phyloP scores from a whole-genome alignment of 1,140 invertebrate species.

The Sycophila sp. region DNA sequence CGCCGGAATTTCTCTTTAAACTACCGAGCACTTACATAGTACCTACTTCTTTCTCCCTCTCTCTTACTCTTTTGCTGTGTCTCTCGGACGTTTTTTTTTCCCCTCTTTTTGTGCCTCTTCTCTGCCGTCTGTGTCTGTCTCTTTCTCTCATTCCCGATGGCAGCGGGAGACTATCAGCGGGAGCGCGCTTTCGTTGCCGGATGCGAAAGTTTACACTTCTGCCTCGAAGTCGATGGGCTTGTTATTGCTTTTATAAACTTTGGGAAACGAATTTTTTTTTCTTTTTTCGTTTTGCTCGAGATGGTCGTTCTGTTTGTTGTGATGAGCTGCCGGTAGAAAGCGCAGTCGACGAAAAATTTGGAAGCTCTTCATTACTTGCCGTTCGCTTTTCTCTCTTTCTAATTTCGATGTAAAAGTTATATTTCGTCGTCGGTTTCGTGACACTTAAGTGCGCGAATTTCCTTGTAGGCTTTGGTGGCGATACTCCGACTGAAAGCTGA shows the following conservation, averaged over 20 bases:
- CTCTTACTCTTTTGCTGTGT: background rate
- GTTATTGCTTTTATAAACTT: slow-evolving; percentile 15
- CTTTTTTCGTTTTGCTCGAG: too few relatives aligned
- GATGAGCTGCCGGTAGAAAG: too few relatives aligned
- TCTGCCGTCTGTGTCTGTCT: background rate
- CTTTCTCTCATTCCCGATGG: background rate
- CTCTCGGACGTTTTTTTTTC: background rate
- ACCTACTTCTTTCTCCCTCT: background rate
- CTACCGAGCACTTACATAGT: background rate
- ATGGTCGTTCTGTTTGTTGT: too few relatives aligned
- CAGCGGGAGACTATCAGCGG: background rate
- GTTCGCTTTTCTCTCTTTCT: too few relatives aligned
- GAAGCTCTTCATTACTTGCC: too few relatives aligned
- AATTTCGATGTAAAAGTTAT: too few relatives aligned
- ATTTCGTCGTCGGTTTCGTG: too few relatives aligned
- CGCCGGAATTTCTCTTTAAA: slow-evolving; percentile 10
- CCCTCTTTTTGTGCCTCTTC: background rate
- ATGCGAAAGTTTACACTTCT: slow-evolving; percentile 13
- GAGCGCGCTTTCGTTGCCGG: background rate
- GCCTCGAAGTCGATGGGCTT: background rate
- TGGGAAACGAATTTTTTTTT: too few relatives aligned
- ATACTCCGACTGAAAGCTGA: too few relatives aligned
- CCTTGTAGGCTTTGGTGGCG: too few relatives aligned
- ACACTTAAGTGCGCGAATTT: too few relatives aligned
- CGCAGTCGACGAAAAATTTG: too few relatives aligned